phyloP scores from a whole-genome alignment of 2,113 vertebrate species.

The Boleophthalmus pectinirostris region DNA sequence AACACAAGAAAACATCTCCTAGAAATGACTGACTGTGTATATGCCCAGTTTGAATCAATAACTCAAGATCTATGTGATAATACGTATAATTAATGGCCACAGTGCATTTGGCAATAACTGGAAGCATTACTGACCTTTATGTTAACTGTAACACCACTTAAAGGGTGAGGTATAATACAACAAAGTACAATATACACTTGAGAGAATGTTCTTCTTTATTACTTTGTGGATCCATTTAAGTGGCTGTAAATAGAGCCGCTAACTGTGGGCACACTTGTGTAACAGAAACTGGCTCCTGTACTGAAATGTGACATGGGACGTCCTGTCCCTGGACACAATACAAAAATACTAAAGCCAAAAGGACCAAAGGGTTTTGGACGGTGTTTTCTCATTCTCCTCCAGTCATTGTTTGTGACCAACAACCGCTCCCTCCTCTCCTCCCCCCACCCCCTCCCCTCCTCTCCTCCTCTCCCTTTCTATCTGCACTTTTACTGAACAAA shows the following conservation, averaged over 20 bases:
- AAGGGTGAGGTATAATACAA: neutral
- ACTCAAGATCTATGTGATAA: neutral
- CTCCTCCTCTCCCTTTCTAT: no score
- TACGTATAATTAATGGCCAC: no score
- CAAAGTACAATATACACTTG: neutral
- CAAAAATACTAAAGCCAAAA: conserved; percentile 30
- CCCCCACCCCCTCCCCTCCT: no score
- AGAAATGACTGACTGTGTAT: no score
- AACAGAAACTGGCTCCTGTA: conserved; percentile 39
- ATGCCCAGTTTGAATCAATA: no score
- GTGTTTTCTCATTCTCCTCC: conserved; percentile 33
- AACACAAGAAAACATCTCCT: neutral
- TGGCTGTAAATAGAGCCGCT: conserved; percentile 3
- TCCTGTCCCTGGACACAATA: conserved; percentile 46
- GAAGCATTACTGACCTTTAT: neutral
- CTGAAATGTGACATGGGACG: conserved; percentile 55
- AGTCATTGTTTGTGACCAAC: conserved; percentile 31
- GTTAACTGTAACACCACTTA: neutral
- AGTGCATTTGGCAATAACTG: no score
- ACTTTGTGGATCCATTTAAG: conserved; percentile 2
- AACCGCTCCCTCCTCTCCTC: conserved; percentile 27
- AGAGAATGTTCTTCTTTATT: conserved; percentile 3
- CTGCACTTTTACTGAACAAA: no score
- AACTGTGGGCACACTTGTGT: conserved; percentile 24
- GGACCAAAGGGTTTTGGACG: conserved; percentile 33